Evolutionary conservation across 1,140 invertebrate species (phyloP), one percentile per base, ranked within the genome.

Genomic region (Drosophila ohnishii): DNA sequence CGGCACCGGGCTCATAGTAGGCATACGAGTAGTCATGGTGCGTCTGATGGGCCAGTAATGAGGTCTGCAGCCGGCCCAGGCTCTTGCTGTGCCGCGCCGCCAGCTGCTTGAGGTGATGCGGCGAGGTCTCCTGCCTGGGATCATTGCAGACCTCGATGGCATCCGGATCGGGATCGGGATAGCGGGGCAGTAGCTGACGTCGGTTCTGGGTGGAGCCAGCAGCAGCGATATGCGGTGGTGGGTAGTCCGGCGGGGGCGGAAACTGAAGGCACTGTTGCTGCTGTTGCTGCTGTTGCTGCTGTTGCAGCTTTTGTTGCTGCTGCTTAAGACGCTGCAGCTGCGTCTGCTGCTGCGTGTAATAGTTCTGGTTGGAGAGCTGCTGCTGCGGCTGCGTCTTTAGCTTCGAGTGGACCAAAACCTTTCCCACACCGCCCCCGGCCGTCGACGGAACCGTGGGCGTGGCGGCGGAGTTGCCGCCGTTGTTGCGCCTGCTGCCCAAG

Each of bases 21-120:
- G 95, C 95, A 88, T 96, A 96, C 8, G 95, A 95, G 90, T 96
- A 96, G 85, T 91, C 90, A 45, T 91, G 90, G 32, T 84, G 77
- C n/a, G 78, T 72, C 39, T 77, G 81, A 48, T 77, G 81, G 60
- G 7, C 5, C 8, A 62, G 22, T 8, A 2, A 34, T n/a, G 82
- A 71, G 80, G 42, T 5, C 65, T 77, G 40, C 55, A 11, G n/a
- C 42, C 80, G 66, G 16, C 83, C 75, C 44, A 87, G 58, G 0
- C 57, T 82, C 59, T 85, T 84, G 47, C 73, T 85, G 19, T 82
- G 85, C 5, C 78, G 62, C 16, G 65, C 62, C 59, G 67, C 67
- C 67, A 85, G 48, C 57, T 72, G 78, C 71, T 84, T 79, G 64
- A 76, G 76, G 34, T 75, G 75, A 8, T 84, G 61, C 7, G 76